phyloP scores from a whole-genome alignment of 2,113 vertebrate species.

The Indicator maculatus region DNA sequence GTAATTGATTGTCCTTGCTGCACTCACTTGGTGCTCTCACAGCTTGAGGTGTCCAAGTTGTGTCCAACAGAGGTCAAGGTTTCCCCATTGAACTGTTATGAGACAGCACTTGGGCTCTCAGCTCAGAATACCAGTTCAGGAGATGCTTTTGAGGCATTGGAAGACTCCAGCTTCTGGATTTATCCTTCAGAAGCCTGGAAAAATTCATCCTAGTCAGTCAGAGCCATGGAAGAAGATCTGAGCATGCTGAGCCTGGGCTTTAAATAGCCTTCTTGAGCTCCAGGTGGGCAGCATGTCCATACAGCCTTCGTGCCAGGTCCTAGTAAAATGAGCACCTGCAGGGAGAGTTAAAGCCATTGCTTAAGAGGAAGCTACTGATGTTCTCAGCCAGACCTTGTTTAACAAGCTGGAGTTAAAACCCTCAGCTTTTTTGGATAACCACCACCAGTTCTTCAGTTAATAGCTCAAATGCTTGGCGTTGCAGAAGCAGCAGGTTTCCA shows the following conservation, averaged over 20 bases:
- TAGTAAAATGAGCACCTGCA: not conserved
- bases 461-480: fast-evolving
- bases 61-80: not conserved
- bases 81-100: not conserved
- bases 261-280: not conserved
- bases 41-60: not conserved
- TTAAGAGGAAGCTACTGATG: not conserved
- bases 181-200: not conserved
- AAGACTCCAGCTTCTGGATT: not conserved
- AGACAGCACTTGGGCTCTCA: not conserved
- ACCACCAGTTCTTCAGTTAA: not conserved
- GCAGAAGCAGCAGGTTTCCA: fast-evolving
- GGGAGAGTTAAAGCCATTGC: not conserved
- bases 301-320: not conserved
- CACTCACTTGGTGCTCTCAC: not conserved
- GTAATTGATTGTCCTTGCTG: not conserved
- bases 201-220: not conserved
- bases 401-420: not conserved
- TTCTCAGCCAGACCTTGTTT: not conserved
- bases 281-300: not conserved
- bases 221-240: not conserved
- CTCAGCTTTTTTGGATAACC: not conserved
- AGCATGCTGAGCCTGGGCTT: not conserved
- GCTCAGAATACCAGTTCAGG: not conserved
- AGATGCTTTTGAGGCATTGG: not conserved